phyloP scores from a whole-genome alignment of 2,797 vertebrate genomes.

The Pelochelys cantorii region DNA sequence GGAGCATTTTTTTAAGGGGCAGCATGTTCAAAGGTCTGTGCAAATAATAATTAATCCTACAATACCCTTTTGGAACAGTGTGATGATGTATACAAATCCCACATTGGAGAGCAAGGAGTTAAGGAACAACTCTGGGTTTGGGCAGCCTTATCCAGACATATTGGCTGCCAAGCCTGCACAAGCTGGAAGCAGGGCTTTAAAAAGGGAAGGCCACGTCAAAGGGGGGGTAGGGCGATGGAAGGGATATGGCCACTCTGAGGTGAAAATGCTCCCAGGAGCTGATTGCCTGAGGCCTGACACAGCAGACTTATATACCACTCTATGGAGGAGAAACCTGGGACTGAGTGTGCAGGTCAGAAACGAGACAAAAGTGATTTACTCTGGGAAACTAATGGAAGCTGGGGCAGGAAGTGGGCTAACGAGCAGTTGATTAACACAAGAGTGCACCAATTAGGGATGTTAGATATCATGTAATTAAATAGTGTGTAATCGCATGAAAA shows the following conservation, averaged over 20 bases:
- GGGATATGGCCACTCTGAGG: not conserved
- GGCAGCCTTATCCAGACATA: not conserved
- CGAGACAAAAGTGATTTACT: not conserved
- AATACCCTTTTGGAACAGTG: not conserved
- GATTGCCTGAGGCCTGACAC: not conserved
- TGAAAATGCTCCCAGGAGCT: not conserved
- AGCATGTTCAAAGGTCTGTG: constrained; percentile 2
- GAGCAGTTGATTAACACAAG: not conserved
- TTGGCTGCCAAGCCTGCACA: not conserved
- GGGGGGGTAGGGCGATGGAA: not conserved
- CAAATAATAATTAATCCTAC: not conserved
- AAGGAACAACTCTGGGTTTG: not conserved
- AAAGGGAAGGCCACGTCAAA: not conserved
- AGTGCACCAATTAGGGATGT: not conserved
- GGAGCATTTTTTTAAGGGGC: constrained; percentile 54
- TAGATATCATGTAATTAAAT: too few species aligned
- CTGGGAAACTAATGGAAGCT: not conserved
- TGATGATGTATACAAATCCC: not conserved
- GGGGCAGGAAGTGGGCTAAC: not conserved
- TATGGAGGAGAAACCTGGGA: not conserved
- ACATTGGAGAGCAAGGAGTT: not conserved
- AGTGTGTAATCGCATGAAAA: too few species aligned
- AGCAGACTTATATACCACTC: not conserved
- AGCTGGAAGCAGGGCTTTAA: not conserved
- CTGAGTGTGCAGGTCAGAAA: not conserved